Conservation (phyloP, 2,113 vertebrate genomes). For the Carassius gibelio region DNA sequence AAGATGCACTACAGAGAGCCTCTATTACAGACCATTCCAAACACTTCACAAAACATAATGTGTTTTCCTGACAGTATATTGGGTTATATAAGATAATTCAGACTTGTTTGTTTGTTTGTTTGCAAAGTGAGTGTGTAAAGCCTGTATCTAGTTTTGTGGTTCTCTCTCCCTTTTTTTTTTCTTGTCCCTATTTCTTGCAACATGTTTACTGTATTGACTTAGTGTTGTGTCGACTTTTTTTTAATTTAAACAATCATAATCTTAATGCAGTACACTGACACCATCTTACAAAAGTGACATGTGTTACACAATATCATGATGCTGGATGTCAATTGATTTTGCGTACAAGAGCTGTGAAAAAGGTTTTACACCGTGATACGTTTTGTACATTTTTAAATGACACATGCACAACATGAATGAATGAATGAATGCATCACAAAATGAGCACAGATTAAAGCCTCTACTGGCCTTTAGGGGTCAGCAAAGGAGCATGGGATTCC, state of each 20-base stretch:
- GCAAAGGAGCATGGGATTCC: conserved; percentile 58
- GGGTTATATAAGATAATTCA: neutral
- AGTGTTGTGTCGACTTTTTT: neutral
- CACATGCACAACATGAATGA: conserved; percentile 19
- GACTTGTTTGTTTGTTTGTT: conserved; percentile 5
- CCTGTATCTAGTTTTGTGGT: neutral
- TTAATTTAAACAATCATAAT: conserved; percentile 19
- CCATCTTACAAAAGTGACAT: neutral
- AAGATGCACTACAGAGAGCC: conserved; percentile 3
- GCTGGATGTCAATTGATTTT: conserved; percentile 13
- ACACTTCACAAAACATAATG: neutral
- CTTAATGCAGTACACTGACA: conserved; percentile 29
- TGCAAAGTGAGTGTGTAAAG: neutral
- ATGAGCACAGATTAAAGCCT: conserved; percentile 35
- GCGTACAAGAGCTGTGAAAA: conserved; percentile 7
- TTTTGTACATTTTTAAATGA: neutral
- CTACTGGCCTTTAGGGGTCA: conserved; percentile 77
- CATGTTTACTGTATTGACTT: conserved; percentile 12
- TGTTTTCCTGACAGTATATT: neutral
- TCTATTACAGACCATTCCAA: neutral
- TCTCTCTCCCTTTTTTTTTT: neutral
- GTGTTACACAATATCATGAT: conserved; percentile 14
- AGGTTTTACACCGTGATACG: conserved; percentile 19
- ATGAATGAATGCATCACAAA: neutral
- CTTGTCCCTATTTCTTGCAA: neutral